A percentile compares a stretch with the other conserved stretches of the same genome.
Conservation (phyloP, 2,797 vertebrate genomes). For the Lutjanus campechanus region DNA sequence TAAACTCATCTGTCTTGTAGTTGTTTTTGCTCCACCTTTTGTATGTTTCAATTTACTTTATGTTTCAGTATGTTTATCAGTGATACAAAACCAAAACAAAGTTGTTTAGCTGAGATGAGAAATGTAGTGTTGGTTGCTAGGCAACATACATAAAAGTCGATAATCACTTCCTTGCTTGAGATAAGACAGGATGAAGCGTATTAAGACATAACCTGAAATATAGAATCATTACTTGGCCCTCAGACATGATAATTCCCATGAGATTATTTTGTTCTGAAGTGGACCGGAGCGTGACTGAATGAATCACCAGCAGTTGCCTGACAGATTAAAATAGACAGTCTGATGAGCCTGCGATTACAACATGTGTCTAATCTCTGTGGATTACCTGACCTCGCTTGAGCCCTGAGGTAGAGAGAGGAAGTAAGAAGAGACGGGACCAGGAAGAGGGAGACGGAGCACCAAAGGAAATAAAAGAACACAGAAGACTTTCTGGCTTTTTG, state of each 20-base stretch:
- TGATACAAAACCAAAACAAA: no score
- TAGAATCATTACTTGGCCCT: not conserved
- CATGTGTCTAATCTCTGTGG: conserved; percentile 66
- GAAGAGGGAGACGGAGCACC: not conserved
- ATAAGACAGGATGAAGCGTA: no score
- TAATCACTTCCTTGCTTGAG: no score
- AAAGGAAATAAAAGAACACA: not conserved
- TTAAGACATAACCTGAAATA: no score
- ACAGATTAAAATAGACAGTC: conserved; percentile 56
- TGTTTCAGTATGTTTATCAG: no score
- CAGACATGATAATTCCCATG: not conserved
- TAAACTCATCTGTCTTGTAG: no score
- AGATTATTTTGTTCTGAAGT: not conserved
- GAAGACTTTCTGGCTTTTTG: not conserved
- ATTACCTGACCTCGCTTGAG: conserved; percentile 64
- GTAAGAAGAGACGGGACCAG: not conserved
- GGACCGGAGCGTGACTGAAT: not conserved
- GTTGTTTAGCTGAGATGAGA: no score
- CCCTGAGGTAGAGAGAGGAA: conserved; percentile 33
- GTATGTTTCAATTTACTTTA: no score
- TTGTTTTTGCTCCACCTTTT: no score
- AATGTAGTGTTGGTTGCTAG: no score
- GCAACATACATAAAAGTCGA: no score
- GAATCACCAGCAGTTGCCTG: not conserved
- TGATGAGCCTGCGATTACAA: conserved; percentile 34